phyloP scores from a whole-genome alignment of 2,113 vertebrate genomes.

The Trachemys scripta region DNA sequence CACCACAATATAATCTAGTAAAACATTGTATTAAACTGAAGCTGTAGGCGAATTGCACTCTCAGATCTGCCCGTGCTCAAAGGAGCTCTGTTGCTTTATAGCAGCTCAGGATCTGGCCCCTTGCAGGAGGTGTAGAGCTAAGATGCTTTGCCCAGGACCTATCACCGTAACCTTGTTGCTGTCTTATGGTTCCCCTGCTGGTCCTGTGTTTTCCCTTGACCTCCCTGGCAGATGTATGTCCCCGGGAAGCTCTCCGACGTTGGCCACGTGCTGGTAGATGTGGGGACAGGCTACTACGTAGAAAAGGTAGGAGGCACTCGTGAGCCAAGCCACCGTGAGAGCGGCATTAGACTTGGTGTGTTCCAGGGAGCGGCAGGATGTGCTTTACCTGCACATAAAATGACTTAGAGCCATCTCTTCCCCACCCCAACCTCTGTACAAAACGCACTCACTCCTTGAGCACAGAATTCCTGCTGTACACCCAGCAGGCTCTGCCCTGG shows the following conservation, averaged over 20 bases:
- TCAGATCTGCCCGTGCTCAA: background rate
- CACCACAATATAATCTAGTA: background rate
- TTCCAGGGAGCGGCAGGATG: background rate
- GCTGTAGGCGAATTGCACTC: background rate
- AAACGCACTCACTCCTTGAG: background rate
- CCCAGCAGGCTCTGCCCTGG: background rate
- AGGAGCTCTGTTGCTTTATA: background rate
- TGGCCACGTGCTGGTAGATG: constrained; percentile 88
- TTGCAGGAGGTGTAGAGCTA: background rate
- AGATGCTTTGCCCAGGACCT: background rate
- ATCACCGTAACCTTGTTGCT: background rate
- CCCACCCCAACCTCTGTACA: background rate
- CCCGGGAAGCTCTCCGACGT: constrained; percentile 91
- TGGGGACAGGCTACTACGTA: constrained; percentile 95
- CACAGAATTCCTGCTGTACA: background rate
- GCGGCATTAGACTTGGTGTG: background rate
- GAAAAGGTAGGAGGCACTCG: constrained; percentile 85
- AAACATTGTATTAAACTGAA: background rate
- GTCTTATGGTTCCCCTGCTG: too few species aligned
- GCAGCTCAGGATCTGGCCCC: background rate
- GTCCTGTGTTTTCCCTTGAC: constrained; percentile 77
- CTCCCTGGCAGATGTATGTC: constrained; percentile 90
- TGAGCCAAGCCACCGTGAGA: background rate
- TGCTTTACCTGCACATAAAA: background rate
- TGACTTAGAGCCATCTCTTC: too few species aligned